These are phyloP conservation scores for Sebastes minor DNA, from an alignment of 2,797 vertebrate genomes.

Conservation along the genomic window DNA sequence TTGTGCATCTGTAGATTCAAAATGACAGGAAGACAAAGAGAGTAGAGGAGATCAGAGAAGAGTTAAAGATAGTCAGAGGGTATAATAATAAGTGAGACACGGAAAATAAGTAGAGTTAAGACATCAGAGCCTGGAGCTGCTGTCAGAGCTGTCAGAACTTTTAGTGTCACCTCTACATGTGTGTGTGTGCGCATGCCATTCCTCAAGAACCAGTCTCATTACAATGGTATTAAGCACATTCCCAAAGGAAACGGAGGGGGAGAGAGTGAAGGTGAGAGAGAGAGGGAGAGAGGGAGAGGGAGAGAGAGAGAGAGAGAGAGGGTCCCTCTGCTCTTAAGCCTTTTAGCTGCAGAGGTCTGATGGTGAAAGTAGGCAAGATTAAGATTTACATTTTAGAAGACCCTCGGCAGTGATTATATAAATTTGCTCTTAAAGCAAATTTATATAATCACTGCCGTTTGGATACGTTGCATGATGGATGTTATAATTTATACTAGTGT, in stretches of 20 bases:
- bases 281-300: not conserved
- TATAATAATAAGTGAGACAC: not conserved
- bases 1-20: slow-evolving; percentile 24
- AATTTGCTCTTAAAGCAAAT: slow-evolving; percentile 16
- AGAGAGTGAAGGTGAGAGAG: not conserved
- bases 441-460: no score
- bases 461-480: not conserved
- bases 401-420: not conserved
- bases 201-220: slow-evolving; percentile 49
- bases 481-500: not conserved
- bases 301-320: not conserved
- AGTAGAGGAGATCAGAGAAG: slow-evolving; percentile 3
- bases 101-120: slow-evolving; percentile 1
- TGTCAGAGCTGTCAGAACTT: slow-evolving; percentile 47
- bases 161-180: slow-evolving; percentile 32
- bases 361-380: not conserved
- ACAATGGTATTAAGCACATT: slow-evolving; percentile 59
- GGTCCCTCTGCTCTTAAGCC: slow-evolving; percentile 24
- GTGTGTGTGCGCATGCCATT: slow-evolving; percentile 8
- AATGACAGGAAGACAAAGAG: slow-evolving; percentile 25
- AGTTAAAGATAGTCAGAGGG: slow-evolving; percentile 6
- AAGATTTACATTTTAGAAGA: slow-evolving; percentile 27
- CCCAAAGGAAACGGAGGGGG: not conserved
- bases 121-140: slow-evolving; percentile 39
- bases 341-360: slow-evolving; percentile 24